These are phyloP conservation scores for Hyles vespertilio DNA, from an alignment of 1,140 invertebrate species.

Conservation along the genomic window DNA sequence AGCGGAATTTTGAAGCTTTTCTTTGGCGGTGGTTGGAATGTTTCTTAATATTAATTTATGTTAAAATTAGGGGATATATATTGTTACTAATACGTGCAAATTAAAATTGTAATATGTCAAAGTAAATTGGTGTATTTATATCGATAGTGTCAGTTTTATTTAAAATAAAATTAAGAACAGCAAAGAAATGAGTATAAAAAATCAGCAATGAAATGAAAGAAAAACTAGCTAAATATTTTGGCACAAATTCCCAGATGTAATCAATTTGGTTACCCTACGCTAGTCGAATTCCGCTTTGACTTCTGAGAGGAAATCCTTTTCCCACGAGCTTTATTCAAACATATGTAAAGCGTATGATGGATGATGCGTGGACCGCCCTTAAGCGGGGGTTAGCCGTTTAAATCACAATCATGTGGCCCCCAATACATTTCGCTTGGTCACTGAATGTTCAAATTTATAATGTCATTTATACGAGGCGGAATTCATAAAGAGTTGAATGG, in stretches of 20 bases:
- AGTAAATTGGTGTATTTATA: background rate
- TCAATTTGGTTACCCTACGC: constrained; percentile 38
- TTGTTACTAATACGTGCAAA: background rate
- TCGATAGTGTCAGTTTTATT: too few relatives aligned
- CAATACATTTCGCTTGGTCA: constrained; percentile 67
- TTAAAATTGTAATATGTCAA: background rate
- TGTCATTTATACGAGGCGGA: constrained; percentile 58
- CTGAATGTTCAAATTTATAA: constrained; percentile 68
- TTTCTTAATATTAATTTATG: background rate
- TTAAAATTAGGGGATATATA: background rate
- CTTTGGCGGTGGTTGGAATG: too few relatives aligned
- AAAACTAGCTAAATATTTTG: background rate
- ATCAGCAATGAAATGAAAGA: background rate
- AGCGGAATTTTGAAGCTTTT: too few relatives aligned
- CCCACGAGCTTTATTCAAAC: constrained; percentile 75
- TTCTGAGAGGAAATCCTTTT: constrained; percentile 75
- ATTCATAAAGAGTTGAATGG: constrained; percentile 60
- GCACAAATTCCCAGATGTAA: background rate
- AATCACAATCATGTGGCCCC: constrained; percentile 66
- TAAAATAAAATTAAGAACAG: too few relatives aligned
- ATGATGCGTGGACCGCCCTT: constrained; percentile 57
- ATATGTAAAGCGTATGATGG: constrained; percentile 76
- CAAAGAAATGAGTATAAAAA: too few relatives aligned
- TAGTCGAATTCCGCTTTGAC: constrained; percentile 56
- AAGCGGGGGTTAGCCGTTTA: constrained; percentile 61